Evolutionary conservation across 2,888 invertebrate species (phyloP).

Genomic region (Cataglyphis livida): DNA sequence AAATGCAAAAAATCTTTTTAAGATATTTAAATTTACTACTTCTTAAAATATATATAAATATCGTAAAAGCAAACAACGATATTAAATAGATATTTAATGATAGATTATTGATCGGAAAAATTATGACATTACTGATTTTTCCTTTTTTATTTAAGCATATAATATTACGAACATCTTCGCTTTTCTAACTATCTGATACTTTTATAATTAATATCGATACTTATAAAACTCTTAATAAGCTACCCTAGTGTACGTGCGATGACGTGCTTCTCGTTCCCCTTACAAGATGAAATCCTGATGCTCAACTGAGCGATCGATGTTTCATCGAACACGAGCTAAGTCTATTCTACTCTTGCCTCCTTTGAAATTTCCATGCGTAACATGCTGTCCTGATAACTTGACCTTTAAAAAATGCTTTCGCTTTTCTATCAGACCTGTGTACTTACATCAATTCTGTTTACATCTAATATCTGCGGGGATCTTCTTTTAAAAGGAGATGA

Average conservation of each 20-base stretch:
- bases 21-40: not conserved
- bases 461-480: not conserved
- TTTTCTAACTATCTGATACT: constrained; percentile 25
- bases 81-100: not conserved
- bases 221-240: constrained; percentile 35
- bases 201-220: constrained; percentile 21
- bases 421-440: constrained; percentile 41
- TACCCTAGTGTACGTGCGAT: not conserved
- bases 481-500: not conserved
- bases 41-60: not conserved
- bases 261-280: constrained; percentile 30
- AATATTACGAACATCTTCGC: constrained; percentile 1
- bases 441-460: constrained; percentile 22
- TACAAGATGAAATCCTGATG: constrained; percentile 49
- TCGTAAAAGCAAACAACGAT: not conserved
- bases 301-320: constrained; percentile 50
- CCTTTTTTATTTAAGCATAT: constrained; percentile 17
- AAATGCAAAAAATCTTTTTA: not conserved
- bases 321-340: constrained; percentile 49
- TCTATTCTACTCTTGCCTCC: constrained; percentile 35
- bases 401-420: constrained; percentile 58
- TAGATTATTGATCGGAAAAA: not conserved
- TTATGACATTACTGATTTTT: constrained; percentile 62
- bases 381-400: constrained; percentile 63
- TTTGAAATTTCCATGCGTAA: constrained; percentile 40